Conservation (phyloP, 2,888 invertebrate genomes). For the Digitonthophagus gazella region DNA sequence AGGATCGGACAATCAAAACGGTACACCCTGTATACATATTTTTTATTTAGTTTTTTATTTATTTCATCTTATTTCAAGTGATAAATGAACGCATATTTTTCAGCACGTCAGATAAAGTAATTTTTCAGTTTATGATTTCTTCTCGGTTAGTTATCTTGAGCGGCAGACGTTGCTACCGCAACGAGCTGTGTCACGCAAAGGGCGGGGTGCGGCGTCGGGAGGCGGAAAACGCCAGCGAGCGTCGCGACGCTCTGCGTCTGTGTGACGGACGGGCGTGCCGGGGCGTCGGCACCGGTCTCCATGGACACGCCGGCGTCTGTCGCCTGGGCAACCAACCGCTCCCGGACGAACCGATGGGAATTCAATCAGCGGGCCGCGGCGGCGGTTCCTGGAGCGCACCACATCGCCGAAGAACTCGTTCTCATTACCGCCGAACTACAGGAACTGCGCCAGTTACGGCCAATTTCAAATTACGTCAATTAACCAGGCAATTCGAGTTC, state of each 20-base stretch:
- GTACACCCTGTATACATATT: too few species aligned
- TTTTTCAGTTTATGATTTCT: too few species aligned
- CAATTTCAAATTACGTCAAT: neutral
- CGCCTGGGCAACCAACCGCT: slow-evolving; percentile 39
- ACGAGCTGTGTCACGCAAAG: neutral
- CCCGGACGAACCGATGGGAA: slow-evolving; percentile 43
- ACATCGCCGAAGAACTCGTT: neutral
- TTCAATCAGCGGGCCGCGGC: slow-evolving; percentile 43
- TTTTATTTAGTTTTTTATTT: too few species aligned
- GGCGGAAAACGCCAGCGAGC: slow-evolving; percentile 1
- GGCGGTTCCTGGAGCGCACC: neutral
- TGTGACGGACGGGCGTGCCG: slow-evolving; percentile 40
- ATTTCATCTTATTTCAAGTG: too few species aligned
- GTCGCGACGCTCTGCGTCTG: slow-evolving; percentile 40
- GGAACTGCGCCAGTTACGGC: neutral
- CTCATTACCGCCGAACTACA: neutral
- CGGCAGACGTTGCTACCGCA: neutral
- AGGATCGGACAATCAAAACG: too few species aligned
- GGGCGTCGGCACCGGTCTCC: slow-evolving; percentile 48
- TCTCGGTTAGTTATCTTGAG: neutral
- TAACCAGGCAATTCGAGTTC: neutral
- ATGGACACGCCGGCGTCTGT: slow-evolving; percentile 37
- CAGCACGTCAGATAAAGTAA: too few species aligned
- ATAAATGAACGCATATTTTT: too few species aligned
- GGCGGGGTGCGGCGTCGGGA: slow-evolving; percentile 4